Evolutionary conservation across 1,140 invertebrate genomes (phyloP).

Genomic region (Ips nitidus): DNA sequence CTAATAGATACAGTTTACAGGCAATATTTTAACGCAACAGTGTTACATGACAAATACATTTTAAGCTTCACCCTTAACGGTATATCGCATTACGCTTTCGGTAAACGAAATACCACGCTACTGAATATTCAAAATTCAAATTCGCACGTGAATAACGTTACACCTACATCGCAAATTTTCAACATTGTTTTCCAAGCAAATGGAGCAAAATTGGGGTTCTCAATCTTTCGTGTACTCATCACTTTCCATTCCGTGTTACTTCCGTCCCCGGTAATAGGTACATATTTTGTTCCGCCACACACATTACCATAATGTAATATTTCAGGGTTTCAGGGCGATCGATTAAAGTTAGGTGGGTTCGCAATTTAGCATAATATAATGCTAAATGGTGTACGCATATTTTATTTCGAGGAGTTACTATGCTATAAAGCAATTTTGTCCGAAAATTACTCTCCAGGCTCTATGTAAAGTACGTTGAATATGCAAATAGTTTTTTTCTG

Average conservation of each 20-base stretch:
- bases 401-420: no score
- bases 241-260: constrained; percentile 19
- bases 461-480: no score
- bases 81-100: no score
- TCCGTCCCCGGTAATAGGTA: constrained; percentile 11
- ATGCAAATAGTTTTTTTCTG: no score
- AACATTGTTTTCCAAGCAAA: neutral
- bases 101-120: neutral
- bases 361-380: neutral
- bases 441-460: no score
- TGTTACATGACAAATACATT: no score
- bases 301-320: constrained; percentile 28
- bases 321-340: constrained; percentile 9
- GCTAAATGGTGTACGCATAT: neutral
- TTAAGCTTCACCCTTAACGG: no score
- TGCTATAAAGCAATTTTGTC: no score
- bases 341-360: constrained; percentile 21
- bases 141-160: neutral
- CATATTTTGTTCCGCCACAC: constrained; percentile 14
- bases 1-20: no score
- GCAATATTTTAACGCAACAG: no score
- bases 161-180: neutral
- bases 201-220: neutral
- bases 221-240: constrained; percentile 8
- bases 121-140: constrained; percentile 2